Evolutionary conservation across 2,113 vertebrate species (phyloP), one percentile per base, ranked within the genome.

Genomic region (Lonchura striata): DNA sequence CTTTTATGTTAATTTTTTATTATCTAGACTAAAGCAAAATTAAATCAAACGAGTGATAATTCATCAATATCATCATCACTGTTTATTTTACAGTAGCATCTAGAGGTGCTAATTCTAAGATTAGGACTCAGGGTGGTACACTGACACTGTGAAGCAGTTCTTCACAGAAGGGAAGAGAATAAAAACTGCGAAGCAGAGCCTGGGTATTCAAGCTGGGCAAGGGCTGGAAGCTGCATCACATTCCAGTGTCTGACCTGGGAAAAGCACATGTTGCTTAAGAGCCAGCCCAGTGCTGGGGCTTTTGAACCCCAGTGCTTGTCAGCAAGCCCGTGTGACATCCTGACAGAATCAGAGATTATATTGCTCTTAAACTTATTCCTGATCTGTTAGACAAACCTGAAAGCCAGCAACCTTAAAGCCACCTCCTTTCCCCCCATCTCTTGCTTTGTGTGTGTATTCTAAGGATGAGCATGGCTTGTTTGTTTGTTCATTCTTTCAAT

Each of bases 1-100:
- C 56, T 88, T 93, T 93, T 59, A 33, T 27, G 6, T 88, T 75
- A 75, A 56, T 79, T 74, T 52, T 74, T 77, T 77, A 16, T 54
- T 20, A 61, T 78, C 20, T n/a, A 33, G 21, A 37, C 49, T 68
- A 60, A 74, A 81, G 31, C 42, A 80, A 66, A 59, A 82, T 70
- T 19, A 20, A 44, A 60, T 14, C 37, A 37, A 77, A 37, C 2
- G 8, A 72, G 50, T 88, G 39, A 23, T 64, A 74, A 72, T 83
- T 93, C 42, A 59, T 70, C 42, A 39, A 30, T 65, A 54, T 42
- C 47, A 14, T 35, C 1, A 0, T 31, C 50, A 59, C 37, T 15
- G 8, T 63, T 87, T 88, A 44, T 74, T 89, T 88, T 47, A 39
- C 54, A 59, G 65, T 46, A 69, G 42, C 74, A 57, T 71, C n/a